A percentile compares a stretch with the other conserved stretches of the same genome.
Evolutionary conservation across 2,888 invertebrate species (phyloP).

Genomic region (Mayetiola destructor): DNA sequence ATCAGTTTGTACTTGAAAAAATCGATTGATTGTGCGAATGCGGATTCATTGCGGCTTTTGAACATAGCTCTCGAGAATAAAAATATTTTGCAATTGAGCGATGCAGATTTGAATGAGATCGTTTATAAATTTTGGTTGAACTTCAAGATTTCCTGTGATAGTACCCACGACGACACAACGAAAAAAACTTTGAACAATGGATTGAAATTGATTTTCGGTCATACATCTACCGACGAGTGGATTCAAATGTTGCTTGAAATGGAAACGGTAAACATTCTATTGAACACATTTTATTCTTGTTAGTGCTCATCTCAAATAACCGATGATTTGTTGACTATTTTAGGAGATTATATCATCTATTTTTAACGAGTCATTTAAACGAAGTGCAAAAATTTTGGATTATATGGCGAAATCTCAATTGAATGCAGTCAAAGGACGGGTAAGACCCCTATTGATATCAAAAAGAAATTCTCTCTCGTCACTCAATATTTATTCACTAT

Average conservation of each 20-base stretch:
- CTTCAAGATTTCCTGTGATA: constrained; percentile 25
- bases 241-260: constrained; percentile 16
- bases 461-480: not conserved
- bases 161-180: constrained; percentile 19
- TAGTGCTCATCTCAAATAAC: not conserved
- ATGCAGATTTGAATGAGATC: constrained; percentile 31
- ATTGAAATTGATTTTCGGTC: constrained; percentile 18
- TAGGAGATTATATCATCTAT: constrained; percentile 12
- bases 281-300: not conserved
- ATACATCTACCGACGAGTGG: constrained; percentile 31
- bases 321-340: constrained; percentile 12
- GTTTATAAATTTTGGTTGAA: constrained; percentile 30
- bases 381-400: constrained; percentile 24
- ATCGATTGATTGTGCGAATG: constrained; percentile 29
- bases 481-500: not conserved
- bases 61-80: constrained; percentile 26
- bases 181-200: constrained; percentile 22
- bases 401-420: constrained; percentile 29
- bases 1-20: constrained; percentile 32
- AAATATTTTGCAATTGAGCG: constrained; percentile 26
- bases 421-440: constrained; percentile 29
- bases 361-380: constrained; percentile 20
- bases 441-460: constrained; percentile 18
- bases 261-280: constrained; percentile 15
- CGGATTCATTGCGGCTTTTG: constrained; percentile 27